These are phyloP conservation scores for Gandaritis pyraliata DNA, from an alignment of 2,888 invertebrate genomes.

Conservation along the genomic window DNA sequence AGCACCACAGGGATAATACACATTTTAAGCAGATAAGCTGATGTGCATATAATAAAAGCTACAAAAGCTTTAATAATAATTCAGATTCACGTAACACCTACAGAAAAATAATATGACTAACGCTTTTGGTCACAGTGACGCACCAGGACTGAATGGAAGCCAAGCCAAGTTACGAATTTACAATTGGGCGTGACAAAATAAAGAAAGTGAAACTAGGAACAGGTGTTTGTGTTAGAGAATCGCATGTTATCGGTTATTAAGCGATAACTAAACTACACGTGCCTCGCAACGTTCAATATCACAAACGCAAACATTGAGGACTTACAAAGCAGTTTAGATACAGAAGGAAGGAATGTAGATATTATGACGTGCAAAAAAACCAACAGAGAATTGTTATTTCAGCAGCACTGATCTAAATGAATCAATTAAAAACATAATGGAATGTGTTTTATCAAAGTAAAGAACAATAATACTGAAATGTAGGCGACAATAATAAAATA, in stretches of 20 bases:
- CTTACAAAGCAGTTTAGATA: conserved; percentile 50
- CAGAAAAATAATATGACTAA: conserved; percentile 35
- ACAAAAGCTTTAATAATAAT: conserved; percentile 15
- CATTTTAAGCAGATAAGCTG: neutral
- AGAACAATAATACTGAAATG: conserved; percentile 8
- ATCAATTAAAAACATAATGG: neutral
- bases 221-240: conserved; percentile 50
- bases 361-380: conserved; percentile 6
- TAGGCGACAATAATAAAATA: conserved; percentile 29
- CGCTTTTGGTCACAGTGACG: conserved; percentile 44
- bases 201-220: conserved; percentile 48
- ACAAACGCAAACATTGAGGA: conserved; percentile 59
- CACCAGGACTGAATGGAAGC: conserved; percentile 42
- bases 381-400: conserved; percentile 11
- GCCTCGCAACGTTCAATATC: conserved; percentile 54
- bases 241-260: conserved; percentile 57
- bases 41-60: neutral
- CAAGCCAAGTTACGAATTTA: conserved; percentile 43
- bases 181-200: conserved; percentile 43
- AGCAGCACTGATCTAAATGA: neutral
- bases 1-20: conserved; percentile 2
- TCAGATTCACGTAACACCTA: conserved; percentile 18
- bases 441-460: conserved; percentile 11
- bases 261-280: conserved; percentile 61
- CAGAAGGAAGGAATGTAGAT: conserved; percentile 23